A percentile compares a stretch with the other conserved stretches of the same genome.
Evolutionary conservation across 1,140 invertebrate species (phyloP).

Genomic region (Homarus americanus): DNA sequence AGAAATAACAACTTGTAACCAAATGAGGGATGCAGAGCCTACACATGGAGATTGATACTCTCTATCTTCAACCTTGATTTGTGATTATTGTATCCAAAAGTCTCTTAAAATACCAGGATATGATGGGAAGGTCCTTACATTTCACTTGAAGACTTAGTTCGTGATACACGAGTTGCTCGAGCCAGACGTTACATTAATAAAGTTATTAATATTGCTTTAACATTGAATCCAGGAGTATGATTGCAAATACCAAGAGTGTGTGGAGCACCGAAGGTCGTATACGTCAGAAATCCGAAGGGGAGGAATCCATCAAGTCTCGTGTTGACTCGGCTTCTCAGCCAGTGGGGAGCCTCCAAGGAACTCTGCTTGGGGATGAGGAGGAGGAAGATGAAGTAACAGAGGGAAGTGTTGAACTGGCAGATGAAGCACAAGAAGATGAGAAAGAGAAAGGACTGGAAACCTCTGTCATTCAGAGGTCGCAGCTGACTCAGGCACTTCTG

Average conservation of each 20-base stretch:
- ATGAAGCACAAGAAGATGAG: conserved; percentile 55
- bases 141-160: no score
- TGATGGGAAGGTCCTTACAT: no score
- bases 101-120: no score
- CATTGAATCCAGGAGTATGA: conserved; percentile 33
- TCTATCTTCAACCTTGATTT: no score
- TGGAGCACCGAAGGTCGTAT: conserved; percentile 56
- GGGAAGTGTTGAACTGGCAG: conserved; percentile 57
- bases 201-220: neutral
- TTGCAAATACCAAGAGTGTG: conserved; percentile 20
- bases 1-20: no score
- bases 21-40: no score
- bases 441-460: conserved; percentile 17
- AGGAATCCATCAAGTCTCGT: conserved; percentile 10
- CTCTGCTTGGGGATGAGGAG: conserved; percentile 18
- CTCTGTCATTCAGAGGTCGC: neutral
- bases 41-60: no score
- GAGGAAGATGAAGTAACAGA: conserved; percentile 59
- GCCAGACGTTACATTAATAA: no score
- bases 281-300: conserved; percentile 39
- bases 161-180: no score
- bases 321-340: conserved; percentile 9
- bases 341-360: neutral
- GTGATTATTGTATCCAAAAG: no score
- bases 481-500: conserved; percentile 54